A percentile compares a stretch with the other conserved stretches of the same genome.
These are phyloP conservation scores for Papilio xuthus DNA, from an alignment of 1,140 invertebrate genomes.

Conservation along the genomic window DNA sequence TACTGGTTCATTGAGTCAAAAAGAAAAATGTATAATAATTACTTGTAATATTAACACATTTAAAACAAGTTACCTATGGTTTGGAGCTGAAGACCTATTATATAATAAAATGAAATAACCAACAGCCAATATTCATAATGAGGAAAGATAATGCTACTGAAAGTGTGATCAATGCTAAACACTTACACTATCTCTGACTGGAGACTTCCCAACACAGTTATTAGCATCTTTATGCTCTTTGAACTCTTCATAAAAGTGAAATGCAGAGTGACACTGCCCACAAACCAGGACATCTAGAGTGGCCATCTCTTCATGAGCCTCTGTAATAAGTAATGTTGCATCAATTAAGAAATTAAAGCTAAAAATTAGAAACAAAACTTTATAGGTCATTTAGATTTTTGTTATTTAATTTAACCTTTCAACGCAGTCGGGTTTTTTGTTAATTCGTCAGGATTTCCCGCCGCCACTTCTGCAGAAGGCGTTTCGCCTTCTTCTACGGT, in stretches of 20 bases:
- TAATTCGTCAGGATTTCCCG: constrained; percentile 84
- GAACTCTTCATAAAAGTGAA: constrained; percentile 90
- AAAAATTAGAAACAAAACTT: background rate
- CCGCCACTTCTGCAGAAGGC: constrained; percentile 62
- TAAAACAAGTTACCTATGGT: too few species aligned
- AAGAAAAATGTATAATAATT: too few species aligned
- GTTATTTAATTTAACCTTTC: constrained; percentile 79
- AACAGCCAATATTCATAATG: too few species aligned
- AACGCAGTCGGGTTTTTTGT: constrained; percentile 85
- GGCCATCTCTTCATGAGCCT: constrained; percentile 88
- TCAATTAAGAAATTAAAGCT: background rate
- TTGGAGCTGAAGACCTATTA: too few species aligned
- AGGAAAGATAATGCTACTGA: too few species aligned
- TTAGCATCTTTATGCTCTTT: constrained; percentile 84
- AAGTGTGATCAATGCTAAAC: constrained; percentile 34
- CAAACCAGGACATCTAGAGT: constrained; percentile 90
- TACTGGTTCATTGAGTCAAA: too few species aligned
- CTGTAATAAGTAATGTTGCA: constrained; percentile 74
- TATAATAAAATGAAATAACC: too few species aligned
- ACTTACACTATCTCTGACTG: constrained; percentile 82
- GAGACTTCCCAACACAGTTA: constrained; percentile 82
- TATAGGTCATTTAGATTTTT: background rate
- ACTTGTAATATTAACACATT: too few species aligned
- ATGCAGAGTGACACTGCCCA: constrained; percentile 89
- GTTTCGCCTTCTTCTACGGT: constrained; percentile 72